phyloP scores from a whole-genome alignment of 2,888 invertebrate species.

The Physocephala rufipes region DNA sequence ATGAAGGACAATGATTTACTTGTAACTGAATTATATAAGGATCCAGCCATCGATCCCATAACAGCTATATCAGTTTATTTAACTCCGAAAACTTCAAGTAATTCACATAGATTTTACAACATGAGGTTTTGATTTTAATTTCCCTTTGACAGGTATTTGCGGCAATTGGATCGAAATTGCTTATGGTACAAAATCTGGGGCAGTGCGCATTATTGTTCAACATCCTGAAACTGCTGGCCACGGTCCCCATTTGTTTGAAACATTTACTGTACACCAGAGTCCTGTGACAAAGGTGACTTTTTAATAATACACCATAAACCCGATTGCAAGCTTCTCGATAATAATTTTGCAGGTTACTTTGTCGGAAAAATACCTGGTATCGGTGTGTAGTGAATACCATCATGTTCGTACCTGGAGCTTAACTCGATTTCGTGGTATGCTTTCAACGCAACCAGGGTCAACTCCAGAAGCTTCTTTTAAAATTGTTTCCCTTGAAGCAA shows the following conservation, averaged over 20 bases:
- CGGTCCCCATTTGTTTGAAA: conserved; percentile 97
- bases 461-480: conserved; percentile 98
- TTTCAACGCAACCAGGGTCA: conserved; percentile 98
- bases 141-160: conserved; percentile 76
- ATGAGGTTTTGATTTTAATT: background rate
- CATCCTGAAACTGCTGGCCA: conserved; percentile 99
- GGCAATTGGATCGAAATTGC: conserved; percentile 99
- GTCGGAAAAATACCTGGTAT: conserved; percentile 94
- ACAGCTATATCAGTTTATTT: conserved; percentile 98
- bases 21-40: conserved; percentile 94
- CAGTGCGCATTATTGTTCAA: conserved; percentile 96
- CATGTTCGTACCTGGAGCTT: conserved; percentile 98
- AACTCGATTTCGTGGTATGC: conserved; percentile 97
- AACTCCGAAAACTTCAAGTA: conserved; percentile 99
- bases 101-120: conserved; percentile 63
- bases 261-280: conserved; percentile 96
- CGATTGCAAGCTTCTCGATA: conserved; percentile 10
- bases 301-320: background rate
- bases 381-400: conserved; percentile 97
- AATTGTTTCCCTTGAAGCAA: conserved; percentile 69
- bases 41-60: conserved; percentile 94
- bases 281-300: conserved; percentile 85
- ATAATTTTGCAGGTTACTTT: conserved; percentile 77
- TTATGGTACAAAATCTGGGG: conserved; percentile 95
- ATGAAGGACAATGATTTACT: conserved; percentile 99